These are phyloP conservation scores for Neodiprion fabricii DNA, from an alignment of 1,140 invertebrate genomes.

Conservation along the genomic window DNA sequence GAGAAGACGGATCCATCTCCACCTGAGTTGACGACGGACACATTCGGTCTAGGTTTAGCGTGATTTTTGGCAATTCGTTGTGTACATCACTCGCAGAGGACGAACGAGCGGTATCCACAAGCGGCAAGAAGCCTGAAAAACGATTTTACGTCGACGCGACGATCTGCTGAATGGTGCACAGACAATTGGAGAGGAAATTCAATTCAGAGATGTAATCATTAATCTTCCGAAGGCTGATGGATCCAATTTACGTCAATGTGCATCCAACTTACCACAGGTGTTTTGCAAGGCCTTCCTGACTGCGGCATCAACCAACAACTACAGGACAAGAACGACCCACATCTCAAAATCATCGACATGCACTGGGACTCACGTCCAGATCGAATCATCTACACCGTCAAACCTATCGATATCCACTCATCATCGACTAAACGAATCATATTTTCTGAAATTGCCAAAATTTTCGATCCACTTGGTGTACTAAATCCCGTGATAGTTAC, in stretches of 20 bases:
- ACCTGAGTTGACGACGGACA: too few species aligned
- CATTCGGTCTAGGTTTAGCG: too few species aligned
- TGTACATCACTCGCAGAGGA: too few species aligned
- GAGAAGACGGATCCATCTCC: too few species aligned
- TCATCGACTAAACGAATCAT: too few species aligned
- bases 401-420: constrained; percentile 15
- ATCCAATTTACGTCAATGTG: constrained; percentile 51
- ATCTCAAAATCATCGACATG: constrained; percentile 40
- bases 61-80: too few species aligned
- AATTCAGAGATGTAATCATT: constrained; percentile 33
- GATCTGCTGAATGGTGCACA: too few species aligned
- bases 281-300: neutral
- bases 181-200: too few species aligned
- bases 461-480: constrained; percentile 39
- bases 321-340: constrained; percentile 21
- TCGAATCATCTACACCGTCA: constrained; percentile 24
- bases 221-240: constrained; percentile 40
- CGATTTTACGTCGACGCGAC: too few species aligned
- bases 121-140: too few species aligned
- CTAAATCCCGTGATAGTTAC: constrained; percentile 41
- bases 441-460: too few species aligned
- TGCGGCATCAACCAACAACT: constrained; percentile 18
- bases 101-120: too few species aligned
- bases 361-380: constrained; percentile 38
- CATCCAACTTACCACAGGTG: constrained; percentile 41